A percentile compares a stretch with the other conserved stretches of the same genome.
Conservation (phyloP, 1,140 invertebrate species). For the Acyrthosiphon pisum region DNA sequence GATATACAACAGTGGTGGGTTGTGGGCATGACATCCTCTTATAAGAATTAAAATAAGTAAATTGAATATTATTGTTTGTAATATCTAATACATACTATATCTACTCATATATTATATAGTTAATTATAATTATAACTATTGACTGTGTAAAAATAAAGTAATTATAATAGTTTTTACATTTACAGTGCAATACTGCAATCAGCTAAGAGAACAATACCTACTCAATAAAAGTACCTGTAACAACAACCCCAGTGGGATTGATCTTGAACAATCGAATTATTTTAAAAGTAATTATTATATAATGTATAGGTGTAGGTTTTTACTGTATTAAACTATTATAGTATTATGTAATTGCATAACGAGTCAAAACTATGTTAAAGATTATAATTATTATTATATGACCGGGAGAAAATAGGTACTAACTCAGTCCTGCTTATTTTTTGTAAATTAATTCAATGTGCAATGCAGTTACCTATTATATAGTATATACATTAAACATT, state of each 20-base stretch:
- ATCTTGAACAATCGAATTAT: slow-evolving; percentile 25
- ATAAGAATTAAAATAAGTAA: background rate
- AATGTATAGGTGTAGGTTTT: background rate
- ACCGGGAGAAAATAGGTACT: background rate
- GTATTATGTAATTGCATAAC: background rate
- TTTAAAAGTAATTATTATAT: background rate
- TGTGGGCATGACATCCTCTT: background rate
- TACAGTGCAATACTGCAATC: background rate
- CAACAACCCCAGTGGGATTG: background rate
- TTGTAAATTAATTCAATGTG: too few relatives aligned
- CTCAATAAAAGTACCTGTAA: background rate
- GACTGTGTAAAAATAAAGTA: background rate
- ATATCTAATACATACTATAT: background rate
- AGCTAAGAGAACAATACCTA: background rate
- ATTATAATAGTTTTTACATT: background rate
- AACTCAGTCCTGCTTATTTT: too few relatives aligned
- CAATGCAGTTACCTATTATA: too few relatives aligned
- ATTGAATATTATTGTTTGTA: background rate
- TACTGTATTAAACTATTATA: background rate
- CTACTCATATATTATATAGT: background rate
- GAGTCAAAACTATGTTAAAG: background rate
- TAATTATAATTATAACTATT: background rate
- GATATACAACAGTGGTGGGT: background rate
- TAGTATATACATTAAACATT: too few relatives aligned
- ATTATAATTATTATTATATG: background rate